Evolutionary conservation across 2,888 invertebrate species (phyloP), one percentile per base, ranked within the genome.

Genomic region (Frankliniella intonsa): DNA sequence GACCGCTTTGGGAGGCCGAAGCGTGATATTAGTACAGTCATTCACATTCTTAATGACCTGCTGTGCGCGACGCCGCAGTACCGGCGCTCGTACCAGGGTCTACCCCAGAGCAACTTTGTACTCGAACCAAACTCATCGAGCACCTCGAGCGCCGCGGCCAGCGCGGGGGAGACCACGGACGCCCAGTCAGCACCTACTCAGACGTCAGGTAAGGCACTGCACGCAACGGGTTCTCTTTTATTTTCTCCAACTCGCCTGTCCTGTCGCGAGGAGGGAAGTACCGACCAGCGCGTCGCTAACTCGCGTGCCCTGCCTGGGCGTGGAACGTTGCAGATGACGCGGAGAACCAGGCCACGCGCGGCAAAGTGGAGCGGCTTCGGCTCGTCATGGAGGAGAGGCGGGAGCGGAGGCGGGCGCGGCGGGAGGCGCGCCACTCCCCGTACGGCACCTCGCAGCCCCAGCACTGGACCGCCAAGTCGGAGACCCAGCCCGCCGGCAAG

Each of bases 1-100:
- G 97, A 97, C 88, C 93, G 92, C 86, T 94, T 94, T 86, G 97
- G 97, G 17, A 92, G 96, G 85, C 97, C 97, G 81, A 95, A 97
- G 87, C 92, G 97, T 84, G 97, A 97, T 88, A 97, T 97, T 86
- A 96, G 95, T 83, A 98, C 97, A 80, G 97, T 98, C 84, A 96
- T 97, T 85, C 97, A 98, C 88, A 97, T 98, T 88, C 90, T 98
- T 85, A 97, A 97, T 88, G 98, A 97, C 89, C 91, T 97, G 86
- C 90, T 97, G 84, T 96, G 97, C 88, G 97, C 97, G 50, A 93
- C 95, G 82, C 95, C 89, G 81, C 91, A 91, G 84, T 91, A 90
- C 83, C 90, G 92, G 79, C 89, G 90, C 27, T 88, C 91, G 84
- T 82, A 85, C 83, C 84, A 83, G 83, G 84, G 82, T 3, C 83